Evolutionary conservation across 2,797 vertebrate species (phyloP).

Genomic region (Arvicola amphibius): DNA sequence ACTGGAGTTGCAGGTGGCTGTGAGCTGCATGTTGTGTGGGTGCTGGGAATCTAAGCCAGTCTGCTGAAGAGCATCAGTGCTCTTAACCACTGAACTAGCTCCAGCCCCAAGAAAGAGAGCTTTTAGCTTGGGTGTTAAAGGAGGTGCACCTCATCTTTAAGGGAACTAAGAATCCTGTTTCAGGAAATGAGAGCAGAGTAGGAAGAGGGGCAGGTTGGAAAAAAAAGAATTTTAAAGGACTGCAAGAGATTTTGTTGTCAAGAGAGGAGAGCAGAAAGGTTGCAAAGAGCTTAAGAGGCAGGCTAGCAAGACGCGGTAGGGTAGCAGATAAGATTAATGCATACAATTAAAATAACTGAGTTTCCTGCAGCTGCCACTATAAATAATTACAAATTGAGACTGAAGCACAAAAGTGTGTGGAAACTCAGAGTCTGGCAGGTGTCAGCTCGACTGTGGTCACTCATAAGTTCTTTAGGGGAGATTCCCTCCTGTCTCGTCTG

Average conservation of each 20-base stretch:
- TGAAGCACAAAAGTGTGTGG: not conserved
- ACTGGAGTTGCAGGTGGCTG: not conserved
- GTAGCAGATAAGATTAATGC: not conserved
- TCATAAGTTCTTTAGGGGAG: not conserved
- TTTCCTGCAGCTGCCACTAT: not conserved
- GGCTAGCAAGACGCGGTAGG: not conserved
- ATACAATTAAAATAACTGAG: not conserved
- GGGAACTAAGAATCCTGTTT: not conserved
- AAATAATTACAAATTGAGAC: not conserved
- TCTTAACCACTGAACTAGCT: not conserved
- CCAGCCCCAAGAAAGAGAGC: not conserved
- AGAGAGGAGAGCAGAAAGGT: not conserved
- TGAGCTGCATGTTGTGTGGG: not conserved
- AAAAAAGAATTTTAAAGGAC: not conserved
- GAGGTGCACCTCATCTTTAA: not conserved
- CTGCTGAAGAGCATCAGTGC: not conserved
- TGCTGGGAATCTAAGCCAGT: not conserved
- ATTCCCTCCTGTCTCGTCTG: not conserved
- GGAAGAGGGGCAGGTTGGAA: not conserved
- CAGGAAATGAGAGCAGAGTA: not conserved
- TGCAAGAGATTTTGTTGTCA: not conserved
- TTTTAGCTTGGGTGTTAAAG: not conserved
- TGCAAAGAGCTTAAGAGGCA: not conserved
- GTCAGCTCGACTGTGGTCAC: not conserved
- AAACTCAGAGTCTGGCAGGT: not conserved